These are phyloP conservation scores for Chondrosia reniformis DNA, from an alignment of 37 sponge, comb jelly and placozoan species.

Conservation along the genomic window DNA sequence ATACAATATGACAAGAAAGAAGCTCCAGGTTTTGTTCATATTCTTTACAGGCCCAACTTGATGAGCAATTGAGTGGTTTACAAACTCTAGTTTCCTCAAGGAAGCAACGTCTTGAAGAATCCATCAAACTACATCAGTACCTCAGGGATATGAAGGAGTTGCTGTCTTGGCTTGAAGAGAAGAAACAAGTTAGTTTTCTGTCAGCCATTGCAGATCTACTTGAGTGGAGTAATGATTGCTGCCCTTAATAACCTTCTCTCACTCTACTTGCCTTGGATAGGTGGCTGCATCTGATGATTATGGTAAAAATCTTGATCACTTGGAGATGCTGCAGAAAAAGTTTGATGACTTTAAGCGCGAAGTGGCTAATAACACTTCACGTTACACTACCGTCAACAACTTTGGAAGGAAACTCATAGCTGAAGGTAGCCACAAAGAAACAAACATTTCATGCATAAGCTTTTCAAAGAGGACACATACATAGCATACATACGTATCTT, in stretches of 20 bases:
- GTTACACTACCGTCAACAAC: slow-evolving; percentile 72
- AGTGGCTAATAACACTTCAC: slow-evolving; percentile 63
- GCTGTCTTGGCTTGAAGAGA: slow-evolving; percentile 77
- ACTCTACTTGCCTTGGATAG: no score
- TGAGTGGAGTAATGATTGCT: no score
- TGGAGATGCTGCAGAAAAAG: slow-evolving; percentile 88
- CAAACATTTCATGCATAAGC: neutral
- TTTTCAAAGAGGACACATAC: no score
- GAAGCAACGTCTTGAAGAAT: slow-evolving; percentile 76
- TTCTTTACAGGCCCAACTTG: slow-evolving; percentile 65
- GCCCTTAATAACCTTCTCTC: no score
- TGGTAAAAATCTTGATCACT: slow-evolving; percentile 89
- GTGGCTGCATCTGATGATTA: slow-evolving; percentile 81
- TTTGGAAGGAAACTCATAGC: slow-evolving; percentile 81
- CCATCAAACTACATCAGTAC: slow-evolving; percentile 92
- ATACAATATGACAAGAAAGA: neutral
- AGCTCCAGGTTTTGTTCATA: neutral
- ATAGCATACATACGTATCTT: no score
- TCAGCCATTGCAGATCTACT: no score
- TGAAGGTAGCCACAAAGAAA: slow-evolving; percentile 34
- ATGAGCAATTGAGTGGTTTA: slow-evolving; percentile 88
- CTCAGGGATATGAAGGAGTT: slow-evolving; percentile 84
- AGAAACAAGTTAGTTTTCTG: no score
- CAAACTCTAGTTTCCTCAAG: slow-evolving; percentile 85
- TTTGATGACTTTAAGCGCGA: slow-evolving; percentile 83